Percentiles rank a stretch among this genome's conserved stretches.
Evolutionary conservation across 2,113 vertebrate genomes (phyloP).

Genomic region (Gymnogyps californianus): DNA sequence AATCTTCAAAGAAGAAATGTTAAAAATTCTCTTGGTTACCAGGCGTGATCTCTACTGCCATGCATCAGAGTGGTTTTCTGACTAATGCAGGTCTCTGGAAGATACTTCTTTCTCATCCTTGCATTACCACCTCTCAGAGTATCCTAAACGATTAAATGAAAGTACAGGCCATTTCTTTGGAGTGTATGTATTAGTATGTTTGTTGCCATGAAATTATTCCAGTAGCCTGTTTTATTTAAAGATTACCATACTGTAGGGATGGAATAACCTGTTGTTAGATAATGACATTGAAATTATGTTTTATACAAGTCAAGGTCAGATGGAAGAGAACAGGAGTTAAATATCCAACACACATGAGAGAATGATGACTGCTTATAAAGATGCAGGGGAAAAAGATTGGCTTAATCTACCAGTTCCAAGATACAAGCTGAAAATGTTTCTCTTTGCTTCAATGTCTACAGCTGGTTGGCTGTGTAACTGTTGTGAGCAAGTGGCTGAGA

Average conservation of each 20-base stretch:
- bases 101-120: background rate
- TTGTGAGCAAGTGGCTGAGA: background rate
- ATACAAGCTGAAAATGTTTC: background rate
- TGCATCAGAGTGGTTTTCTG: background rate
- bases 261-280: conserved; percentile 1
- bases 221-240: background rate
- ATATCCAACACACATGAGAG: background rate
- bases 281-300: background rate
- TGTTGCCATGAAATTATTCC: background rate
- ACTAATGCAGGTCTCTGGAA: background rate
- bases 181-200: background rate
- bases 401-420: background rate
- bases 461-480: background rate
- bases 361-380: background rate
- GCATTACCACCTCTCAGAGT: background rate
- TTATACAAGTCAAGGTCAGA: background rate
- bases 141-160: background rate
- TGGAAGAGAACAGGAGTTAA: background rate
- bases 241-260: background rate
- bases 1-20: conserved; percentile 21
- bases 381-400: background rate
- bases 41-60: background rate
- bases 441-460: background rate
- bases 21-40: conserved; percentile 22
- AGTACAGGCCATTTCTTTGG: background rate